phyloP scores from a whole-genome alignment of 1,140 invertebrate species.

The Papilio polytes region DNA sequence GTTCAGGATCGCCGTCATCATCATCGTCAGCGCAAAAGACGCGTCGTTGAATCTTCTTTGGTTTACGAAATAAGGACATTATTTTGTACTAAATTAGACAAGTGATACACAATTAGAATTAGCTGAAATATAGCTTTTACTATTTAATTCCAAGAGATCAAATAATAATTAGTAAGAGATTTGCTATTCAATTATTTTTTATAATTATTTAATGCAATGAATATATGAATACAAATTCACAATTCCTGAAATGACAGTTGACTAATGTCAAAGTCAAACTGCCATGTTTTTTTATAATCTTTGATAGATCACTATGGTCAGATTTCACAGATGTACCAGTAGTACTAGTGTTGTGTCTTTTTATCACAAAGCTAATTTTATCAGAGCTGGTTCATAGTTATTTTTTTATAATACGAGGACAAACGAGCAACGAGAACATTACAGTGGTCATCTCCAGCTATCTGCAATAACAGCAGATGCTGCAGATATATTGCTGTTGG shows the following conservation, averaged over 20 bases:
- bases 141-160: background rate
- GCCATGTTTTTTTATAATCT: background rate
- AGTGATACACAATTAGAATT: background rate
- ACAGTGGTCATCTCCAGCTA: too few relatives aligned
- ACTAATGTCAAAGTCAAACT: background rate
- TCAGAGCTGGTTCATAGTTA: background rate
- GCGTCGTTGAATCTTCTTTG: constrained; percentile 92
- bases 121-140: background rate
- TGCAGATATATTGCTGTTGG: too few relatives aligned
- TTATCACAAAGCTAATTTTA: background rate
- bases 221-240: background rate
- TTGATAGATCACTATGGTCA: background rate
- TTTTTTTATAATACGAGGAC: too few relatives aligned
- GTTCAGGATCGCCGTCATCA: constrained; percentile 85
- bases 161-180: background rate
- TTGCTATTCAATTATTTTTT: background rate
- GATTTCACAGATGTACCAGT: background rate
- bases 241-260: background rate
- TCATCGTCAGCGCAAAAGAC: constrained; percentile 91
- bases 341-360: background rate
- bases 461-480: too few relatives aligned
- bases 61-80: constrained; percentile 95
- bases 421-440: too few relatives aligned
- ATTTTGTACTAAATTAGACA: background rate
- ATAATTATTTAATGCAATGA: background rate